Conservation (phyloP, 1,140 invertebrate species). For the Linepithema humile region DNA sequence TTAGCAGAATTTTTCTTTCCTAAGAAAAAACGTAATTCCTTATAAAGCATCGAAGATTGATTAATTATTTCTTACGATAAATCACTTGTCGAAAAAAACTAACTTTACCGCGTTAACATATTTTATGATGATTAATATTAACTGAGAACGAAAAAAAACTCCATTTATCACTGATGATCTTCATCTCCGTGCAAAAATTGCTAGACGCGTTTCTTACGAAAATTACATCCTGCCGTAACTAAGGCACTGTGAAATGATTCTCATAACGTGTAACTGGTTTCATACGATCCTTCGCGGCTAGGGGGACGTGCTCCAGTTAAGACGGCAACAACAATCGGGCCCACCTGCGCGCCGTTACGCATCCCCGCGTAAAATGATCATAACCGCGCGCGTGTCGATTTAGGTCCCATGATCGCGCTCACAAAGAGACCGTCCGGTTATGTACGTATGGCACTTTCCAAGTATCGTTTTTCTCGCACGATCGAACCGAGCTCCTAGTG, state of each 20-base stretch:
- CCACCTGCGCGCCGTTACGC: slow-evolving; percentile 47
- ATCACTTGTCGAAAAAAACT: too few species aligned
- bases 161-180: too few species aligned
- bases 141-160: too few species aligned
- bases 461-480: slow-evolving; percentile 21
- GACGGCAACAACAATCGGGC: slow-evolving; percentile 39
- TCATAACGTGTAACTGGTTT: slow-evolving; percentile 27
- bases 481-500: too few species aligned
- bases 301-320: slow-evolving; percentile 53
- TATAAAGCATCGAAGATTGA: too few species aligned
- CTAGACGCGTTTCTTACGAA: neutral
- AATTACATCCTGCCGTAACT: slow-evolving; percentile 3
- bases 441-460: slow-evolving; percentile 8
- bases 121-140: too few species aligned
- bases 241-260: slow-evolving; percentile 6
- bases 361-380: slow-evolving; percentile 45
- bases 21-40: too few species aligned
- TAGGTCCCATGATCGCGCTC: slow-evolving; percentile 20
- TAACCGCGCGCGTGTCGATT: slow-evolving; percentile 36
- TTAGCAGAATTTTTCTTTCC: too few species aligned
- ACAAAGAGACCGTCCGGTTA: slow-evolving; percentile 5
- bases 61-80: too few species aligned
- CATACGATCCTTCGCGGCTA: slow-evolving; percentile 9
- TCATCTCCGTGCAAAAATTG: neutral
- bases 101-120: too few species aligned